Base-by-base conservation (phyloP, 2,797 vertebrate genomes). In the Enteromius mattozi region DNA sequence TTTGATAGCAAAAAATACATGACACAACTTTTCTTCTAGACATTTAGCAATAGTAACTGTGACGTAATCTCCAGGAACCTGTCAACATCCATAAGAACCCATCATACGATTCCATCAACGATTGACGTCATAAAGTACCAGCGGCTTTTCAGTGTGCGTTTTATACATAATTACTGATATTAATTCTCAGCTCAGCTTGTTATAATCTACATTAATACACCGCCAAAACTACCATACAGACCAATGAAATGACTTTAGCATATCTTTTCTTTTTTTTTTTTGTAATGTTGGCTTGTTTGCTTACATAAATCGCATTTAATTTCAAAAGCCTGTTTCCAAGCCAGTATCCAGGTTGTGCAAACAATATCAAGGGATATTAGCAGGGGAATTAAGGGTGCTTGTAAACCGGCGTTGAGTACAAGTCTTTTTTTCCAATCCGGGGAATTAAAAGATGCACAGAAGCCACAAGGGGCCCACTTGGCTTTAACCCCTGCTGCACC, bases 21-120 rank as follows among this genome's bases (percentile, higher is more conserved):
- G 40, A 84, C 69, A 83, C 77, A 86, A 61, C 59, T 54, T 77
- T 30, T 37, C 8, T 74, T 61, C 61, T 72, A 77, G 37, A 27
- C 79, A 30, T 82, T 86, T 33, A 61, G 42, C 30, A 74, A 63
- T 54, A 61, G 12, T 6, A 35, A 42, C 14, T 17, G 37, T 80
- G 56, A 74, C 54, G 27, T 40, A 86, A 89, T 88, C 89, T 91
- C 86, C 80, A 72, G 90, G 90, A 91, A 90, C 83, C 88, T 14
- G 42, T 92, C 90, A 90, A 61, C 84, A 84, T 81, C 82, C 82
- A 35, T n/a, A 51, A 59, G 14, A 56, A 56, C 21, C 21, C 45
- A 71, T 92, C 91, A 91, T 88, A 35, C 21, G 85, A 89, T 90
- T 91, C 92, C 91, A 33, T 91, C 87, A 91, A 84, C 80, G 83